Base-by-base conservation (phyloP, 2,113 vertebrate species). In the Triplophysa dalaica region DNA sequence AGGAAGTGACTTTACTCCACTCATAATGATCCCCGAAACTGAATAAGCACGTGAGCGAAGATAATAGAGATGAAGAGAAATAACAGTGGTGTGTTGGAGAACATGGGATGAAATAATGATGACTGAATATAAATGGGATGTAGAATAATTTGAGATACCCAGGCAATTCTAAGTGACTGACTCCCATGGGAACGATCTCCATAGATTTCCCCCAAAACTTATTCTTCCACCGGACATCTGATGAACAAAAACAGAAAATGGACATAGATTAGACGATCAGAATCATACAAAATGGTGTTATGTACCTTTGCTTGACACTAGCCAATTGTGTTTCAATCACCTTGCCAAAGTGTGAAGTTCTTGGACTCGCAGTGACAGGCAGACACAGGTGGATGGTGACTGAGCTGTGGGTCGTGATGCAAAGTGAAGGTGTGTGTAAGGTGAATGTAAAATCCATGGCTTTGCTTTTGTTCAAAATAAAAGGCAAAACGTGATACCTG, bases 141-240 rank as follows among this genome's bases (percentile, higher is more conserved):
- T 11, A 56, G 19, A 61, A 41, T 43, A 54, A 56, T 16, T 22
- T 0, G 8, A 10, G 3, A 45, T 67, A 99, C 98, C 61, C 87
- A 21, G 95, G 96, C 80, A 99, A 90, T 82, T 89, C 94, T 63
- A 98, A 93, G 0, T 98, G 95, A 6, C 94, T 96, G 83, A 93
- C 95, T 80, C 97, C 97, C 80, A 99, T 88, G 68, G 97, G 98
- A 84, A 99, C 94, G 8, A 99, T 98, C 90, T 99, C 98, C 95
- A 99, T 98, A 33, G 98, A 98, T 90, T 98, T 99, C 0, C 98
- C 98, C 98, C 98, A 99, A 90, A 99, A 99, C 88, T 99, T 99
- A 87, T 99, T 99, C 92, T 98, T 99, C 95, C 97, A 99, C 81
- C 97, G 94, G 85, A 99, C 88, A 84, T 99, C 98, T 99, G 89